A percentile compares a stretch with the other conserved stretches of the same genome.
These are phyloP conservation scores for Phalacrocorax pelagicus DNA, from an alignment of 2,113 vertebrate genomes.

Conservation along the genomic window DNA sequence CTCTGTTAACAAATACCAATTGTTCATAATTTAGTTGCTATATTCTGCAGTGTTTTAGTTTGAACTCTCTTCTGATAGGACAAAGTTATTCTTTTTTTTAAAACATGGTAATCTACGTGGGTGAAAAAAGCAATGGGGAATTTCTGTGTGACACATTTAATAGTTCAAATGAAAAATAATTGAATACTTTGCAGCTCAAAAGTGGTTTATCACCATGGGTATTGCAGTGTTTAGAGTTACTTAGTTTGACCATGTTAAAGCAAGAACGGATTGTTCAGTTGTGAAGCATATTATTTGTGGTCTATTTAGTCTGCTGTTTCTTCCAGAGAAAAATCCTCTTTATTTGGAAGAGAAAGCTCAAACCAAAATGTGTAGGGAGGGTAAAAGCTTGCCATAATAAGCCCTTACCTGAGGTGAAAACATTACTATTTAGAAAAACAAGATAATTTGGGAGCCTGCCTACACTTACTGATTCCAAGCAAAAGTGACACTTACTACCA, in stretches of 20 bases:
- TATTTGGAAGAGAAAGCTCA: background rate
- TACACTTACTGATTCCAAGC: background rate
- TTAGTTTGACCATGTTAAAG: conserved; percentile 19
- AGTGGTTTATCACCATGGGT: conserved; percentile 38
- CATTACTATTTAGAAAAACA: conserved; percentile 44
- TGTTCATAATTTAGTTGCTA: conserved; percentile 30
- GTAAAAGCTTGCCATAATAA: conserved; percentile 26
- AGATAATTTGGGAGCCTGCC: conserved; percentile 7
- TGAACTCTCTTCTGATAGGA: conserved; percentile 25
- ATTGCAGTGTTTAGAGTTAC: conserved; percentile 31
- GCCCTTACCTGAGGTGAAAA: conserved; percentile 22
- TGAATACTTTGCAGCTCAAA: conserved; percentile 32
- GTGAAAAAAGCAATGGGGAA: conserved; percentile 20
- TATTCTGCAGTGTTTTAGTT: background rate
- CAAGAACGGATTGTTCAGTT: conserved; percentile 5
- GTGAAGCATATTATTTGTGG: conserved; percentile 30
- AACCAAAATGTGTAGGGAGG: background rate
- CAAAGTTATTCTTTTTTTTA: conserved; percentile 21
- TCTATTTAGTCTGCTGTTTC: conserved; percentile 25
- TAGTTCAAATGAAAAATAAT: conserved; percentile 56
- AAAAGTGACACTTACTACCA: conserved; percentile 12
- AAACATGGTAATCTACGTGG: background rate
- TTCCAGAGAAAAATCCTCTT: conserved; percentile 50
- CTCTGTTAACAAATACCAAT: conserved; percentile 27
- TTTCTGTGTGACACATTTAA: conserved; percentile 32